A percentile compares a stretch with the other conserved stretches of the same genome.
Conservation (phyloP, 2,797 vertebrate genomes). For the Platyrinchus mystaceus region DNA sequence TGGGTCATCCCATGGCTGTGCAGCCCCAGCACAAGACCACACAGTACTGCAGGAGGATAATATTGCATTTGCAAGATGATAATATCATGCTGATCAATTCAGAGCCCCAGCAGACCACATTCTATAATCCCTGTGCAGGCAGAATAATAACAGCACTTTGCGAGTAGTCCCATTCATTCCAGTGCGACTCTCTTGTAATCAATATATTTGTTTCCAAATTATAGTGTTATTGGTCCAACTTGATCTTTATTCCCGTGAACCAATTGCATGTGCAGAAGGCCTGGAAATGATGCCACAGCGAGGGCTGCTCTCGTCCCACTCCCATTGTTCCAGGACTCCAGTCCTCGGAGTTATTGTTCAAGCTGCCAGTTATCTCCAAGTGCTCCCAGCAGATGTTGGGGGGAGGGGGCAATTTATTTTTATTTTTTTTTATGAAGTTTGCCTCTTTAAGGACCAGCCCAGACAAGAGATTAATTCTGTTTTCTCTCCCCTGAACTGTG, state of each 20-base stretch:
- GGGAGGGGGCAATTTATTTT: conserved; percentile 13
- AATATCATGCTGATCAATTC: conserved; percentile 9
- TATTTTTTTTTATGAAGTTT: conserved; percentile 42
- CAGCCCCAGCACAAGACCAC: background rate
- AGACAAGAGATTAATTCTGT: background rate
- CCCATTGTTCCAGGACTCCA: conserved; percentile 48
- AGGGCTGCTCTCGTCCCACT: conserved; percentile 57
- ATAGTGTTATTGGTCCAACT: conserved; percentile 68
- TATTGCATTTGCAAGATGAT: background rate
- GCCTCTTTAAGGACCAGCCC: background rate
- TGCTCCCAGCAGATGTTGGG: conserved; percentile 60
- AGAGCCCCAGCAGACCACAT: background rate
- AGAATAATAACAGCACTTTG: background rate
- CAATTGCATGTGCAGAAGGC: conserved; percentile 58
- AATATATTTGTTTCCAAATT: conserved; percentile 71
- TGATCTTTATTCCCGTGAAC: conserved; percentile 52
- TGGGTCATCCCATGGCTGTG: accelerated
- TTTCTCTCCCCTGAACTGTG: background rate
- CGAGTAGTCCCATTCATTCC: conserved; percentile 9
- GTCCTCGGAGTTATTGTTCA: conserved; percentile 45
- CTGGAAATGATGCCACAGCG: conserved; percentile 54
- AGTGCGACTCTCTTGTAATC: conserved; percentile 58
- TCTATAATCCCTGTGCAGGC: background rate
- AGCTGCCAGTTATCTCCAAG: conserved; percentile 61
- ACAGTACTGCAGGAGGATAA: background rate